phyloP scores from a whole-genome alignment of 2,797 vertebrate genomes.

The Podarcis siculus region DNA sequence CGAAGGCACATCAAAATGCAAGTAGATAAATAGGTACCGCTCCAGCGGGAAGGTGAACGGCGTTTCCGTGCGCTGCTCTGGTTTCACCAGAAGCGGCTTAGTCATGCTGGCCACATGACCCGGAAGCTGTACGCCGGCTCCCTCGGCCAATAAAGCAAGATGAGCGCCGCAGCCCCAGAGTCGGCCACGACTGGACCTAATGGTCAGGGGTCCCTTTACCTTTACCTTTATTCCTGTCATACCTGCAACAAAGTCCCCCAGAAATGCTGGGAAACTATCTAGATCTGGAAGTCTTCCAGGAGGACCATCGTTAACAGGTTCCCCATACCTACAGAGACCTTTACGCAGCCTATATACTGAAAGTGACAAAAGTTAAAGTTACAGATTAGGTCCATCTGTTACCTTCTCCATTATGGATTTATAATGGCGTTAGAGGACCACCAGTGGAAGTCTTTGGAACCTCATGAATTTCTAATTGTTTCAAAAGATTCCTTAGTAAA shows the following conservation, averaged over 20 bases:
- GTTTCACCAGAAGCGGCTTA: too few relatives aligned
- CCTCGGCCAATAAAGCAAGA: too few relatives aligned
- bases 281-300: neutral
- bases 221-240: neutral
- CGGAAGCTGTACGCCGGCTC: too few relatives aligned
- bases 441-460: neutral
- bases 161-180: too few relatives aligned
- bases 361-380: neutral
- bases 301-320: neutral
- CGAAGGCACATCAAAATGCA: too few relatives aligned
- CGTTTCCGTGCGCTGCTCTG: too few relatives aligned
- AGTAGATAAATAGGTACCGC: too few relatives aligned
- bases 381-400: constrained; percentile 22
- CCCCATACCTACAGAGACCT: neutral
- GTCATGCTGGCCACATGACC: too few relatives aligned
- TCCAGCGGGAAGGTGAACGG: too few relatives aligned
- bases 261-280: neutral
- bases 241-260: neutral
- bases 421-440: constrained; percentile 5
- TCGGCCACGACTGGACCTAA: too few relatives aligned
- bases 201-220: too few relatives aligned
- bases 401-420: constrained; percentile 41
- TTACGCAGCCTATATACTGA: neutral
- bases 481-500: constrained; percentile 29
- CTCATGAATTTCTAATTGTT: constrained; percentile 30